phyloP scores from a whole-genome alignment of 2,888 invertebrate species.

The Leptopilina drosophilae region DNA sequence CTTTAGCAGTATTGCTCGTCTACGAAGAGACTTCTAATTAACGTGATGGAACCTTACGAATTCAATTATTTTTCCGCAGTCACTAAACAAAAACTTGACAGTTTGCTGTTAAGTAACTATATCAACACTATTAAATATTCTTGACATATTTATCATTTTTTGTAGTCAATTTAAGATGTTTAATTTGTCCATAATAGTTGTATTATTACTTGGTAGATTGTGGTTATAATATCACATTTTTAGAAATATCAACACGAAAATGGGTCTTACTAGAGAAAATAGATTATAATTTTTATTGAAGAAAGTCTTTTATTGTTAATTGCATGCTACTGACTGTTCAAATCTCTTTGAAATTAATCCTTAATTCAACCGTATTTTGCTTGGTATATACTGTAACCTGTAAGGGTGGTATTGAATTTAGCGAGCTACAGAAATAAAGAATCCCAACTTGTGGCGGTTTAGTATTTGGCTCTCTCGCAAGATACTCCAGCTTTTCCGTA shows the following conservation, averaged over 20 bases:
- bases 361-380: constrained; percentile 1
- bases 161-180: too few species aligned
- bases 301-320: neutral
- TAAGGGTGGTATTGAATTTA: constrained; percentile 54
- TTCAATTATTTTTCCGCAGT: constrained; percentile 67
- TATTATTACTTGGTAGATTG: too few species aligned
- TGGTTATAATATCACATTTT: too few species aligned
- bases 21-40: constrained; percentile 73
- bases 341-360: neutral
- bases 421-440: constrained; percentile 59
- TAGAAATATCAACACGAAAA: too few species aligned
- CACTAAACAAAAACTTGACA: constrained; percentile 46
- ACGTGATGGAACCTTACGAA: constrained; percentile 66
- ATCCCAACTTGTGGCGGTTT: constrained; percentile 53
- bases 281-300: neutral
- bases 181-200: too few species aligned
- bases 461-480: constrained; percentile 68
- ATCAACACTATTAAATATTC: too few species aligned
- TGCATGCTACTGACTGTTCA: neutral
- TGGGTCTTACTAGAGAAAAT: too few species aligned
- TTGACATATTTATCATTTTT: too few species aligned
- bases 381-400: constrained; percentile 54
- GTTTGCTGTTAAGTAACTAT: neutral
- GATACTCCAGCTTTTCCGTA: constrained; percentile 70
- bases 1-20: constrained; percentile 71